These are phyloP conservation scores for Apoderus coryli DNA, from an alignment of 2,888 invertebrate species.

Conservation along the genomic window DNA sequence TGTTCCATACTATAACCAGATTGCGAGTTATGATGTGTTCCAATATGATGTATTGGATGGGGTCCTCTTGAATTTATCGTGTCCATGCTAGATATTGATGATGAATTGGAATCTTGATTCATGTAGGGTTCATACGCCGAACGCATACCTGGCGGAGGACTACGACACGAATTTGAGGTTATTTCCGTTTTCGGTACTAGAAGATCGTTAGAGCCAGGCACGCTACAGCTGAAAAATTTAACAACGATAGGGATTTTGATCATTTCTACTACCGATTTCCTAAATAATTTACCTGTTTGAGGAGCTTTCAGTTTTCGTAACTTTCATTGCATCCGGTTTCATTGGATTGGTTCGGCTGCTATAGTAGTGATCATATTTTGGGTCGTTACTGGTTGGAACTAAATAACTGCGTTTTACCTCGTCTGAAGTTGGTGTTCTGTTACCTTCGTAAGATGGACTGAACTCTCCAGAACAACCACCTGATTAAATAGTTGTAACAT, in stretches of 20 bases:
- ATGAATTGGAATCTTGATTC: slow-evolving; percentile 57
- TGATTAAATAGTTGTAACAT: too few species aligned
- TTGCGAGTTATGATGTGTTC: slow-evolving; percentile 37
- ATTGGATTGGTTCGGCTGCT: slow-evolving; percentile 23
- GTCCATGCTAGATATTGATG: slow-evolving; percentile 56
- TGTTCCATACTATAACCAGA: slow-evolving; percentile 40
- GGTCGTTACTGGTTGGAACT: slow-evolving; percentile 25
- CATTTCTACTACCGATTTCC: background rate
- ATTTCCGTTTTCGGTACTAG: slow-evolving; percentile 56
- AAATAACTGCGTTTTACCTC: slow-evolving; percentile 35
- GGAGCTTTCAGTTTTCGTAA: slow-evolving; percentile 37
- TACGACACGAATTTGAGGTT: slow-evolving; percentile 29
- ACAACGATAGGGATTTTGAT: background rate
- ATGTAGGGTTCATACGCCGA: slow-evolving; percentile 46
- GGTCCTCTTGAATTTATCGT: slow-evolving; percentile 34
- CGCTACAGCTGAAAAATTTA: slow-evolving; percentile 4
- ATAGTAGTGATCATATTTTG: slow-evolving; percentile 29
- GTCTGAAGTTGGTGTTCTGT: slow-evolving; percentile 25
- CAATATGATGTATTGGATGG: slow-evolving; percentile 34
- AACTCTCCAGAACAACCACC: slow-evolving; percentile 24
- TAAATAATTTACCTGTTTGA: slow-evolving; percentile 15
- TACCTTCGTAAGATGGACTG: slow-evolving; percentile 27
- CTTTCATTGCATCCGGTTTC: slow-evolving; percentile 34
- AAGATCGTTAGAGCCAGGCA: slow-evolving; percentile 36
- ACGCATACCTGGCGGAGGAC: slow-evolving; percentile 36